Percentiles rank a stretch among this genome's conserved stretches.
phyloP scores from a whole-genome alignment of 2,888 invertebrate species.

The Dorcus parallelipipedus region DNA sequence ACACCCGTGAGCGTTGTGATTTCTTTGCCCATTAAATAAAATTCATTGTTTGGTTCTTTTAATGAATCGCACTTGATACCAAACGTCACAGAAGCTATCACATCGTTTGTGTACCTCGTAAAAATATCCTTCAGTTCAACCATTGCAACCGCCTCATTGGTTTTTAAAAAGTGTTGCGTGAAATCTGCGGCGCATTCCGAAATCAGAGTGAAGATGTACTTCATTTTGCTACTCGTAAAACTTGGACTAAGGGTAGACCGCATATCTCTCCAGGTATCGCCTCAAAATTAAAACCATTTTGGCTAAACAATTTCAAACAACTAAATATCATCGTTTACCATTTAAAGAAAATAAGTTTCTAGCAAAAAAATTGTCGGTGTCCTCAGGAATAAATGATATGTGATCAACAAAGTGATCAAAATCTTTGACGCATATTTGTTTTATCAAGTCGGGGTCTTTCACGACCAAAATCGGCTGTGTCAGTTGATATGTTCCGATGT shows the following conservation, averaged over 20 bases:
- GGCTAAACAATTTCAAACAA: not conserved
- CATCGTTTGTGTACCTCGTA: conserved; percentile 53
- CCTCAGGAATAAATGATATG: conserved; percentile 26
- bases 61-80: conserved; percentile 56
- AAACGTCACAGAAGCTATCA: conserved; percentile 55
- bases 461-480: conserved; percentile 13
- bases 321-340: not conserved
- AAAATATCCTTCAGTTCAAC: conserved; percentile 50
- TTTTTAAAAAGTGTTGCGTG: conserved; percentile 26
- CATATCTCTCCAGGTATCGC: conserved; percentile 43
- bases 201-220: conserved; percentile 36
- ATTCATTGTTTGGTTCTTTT: conserved; percentile 42
- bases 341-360: conserved; percentile 35
- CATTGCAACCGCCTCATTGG: conserved; percentile 23
- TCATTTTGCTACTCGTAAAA: conserved; percentile 45
- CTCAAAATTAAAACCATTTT: conserved; percentile 14
- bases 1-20: conserved; percentile 46
- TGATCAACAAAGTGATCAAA: conserved; percentile 59
- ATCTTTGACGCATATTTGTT: conserved; percentile 45
- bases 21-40: conserved; percentile 10
- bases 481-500: conserved; percentile 15
- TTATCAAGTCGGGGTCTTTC: conserved; percentile 36
- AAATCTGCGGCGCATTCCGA: conserved; percentile 29
- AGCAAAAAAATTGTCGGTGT: conserved; percentile 49
- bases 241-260: conserved; percentile 45